Base-by-base conservation (phyloP, 2,797 vertebrate species). In the Mus minutoides region DNA sequence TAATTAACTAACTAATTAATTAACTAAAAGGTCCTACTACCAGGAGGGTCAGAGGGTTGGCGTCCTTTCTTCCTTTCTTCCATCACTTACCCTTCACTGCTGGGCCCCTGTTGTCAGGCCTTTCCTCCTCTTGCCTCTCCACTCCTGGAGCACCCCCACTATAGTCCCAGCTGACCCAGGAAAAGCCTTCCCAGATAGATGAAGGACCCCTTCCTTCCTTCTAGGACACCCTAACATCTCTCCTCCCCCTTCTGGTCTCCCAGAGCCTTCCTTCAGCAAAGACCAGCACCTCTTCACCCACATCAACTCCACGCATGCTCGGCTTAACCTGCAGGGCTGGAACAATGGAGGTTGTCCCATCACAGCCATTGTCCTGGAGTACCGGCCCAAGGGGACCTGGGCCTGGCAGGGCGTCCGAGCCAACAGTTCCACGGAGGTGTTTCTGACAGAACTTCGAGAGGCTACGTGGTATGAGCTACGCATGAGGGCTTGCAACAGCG, bases 381-480 rank as follows among this genome's bases (percentile, higher is more conserved):
- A 99, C 97, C 99, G 99, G 92, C 99, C 99, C 91, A 99, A 99
- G 98, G 99, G 99, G 91, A 99, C 99, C 73, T 99, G 99, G 99
- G 98, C 99, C 12, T 99, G 99, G 99, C 99, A 99, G 98, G 99
- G 98, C 83, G 98, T 99, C 0, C 99, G 99, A 2, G 99, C 99
- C 98, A 99, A 99, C 94, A 99, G 99, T 97, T 99, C 99, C 1
- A 96, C 98, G 4, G 99, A 99, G 94, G 99, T 99, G 90, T 99
- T 99, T 98, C 99, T 99, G 95, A 99, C 99, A 0, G 99, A 99
- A 96, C 99, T 99, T 95, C 99, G 99, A 0, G 99, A 99, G 98
- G 99, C 99, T 94, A 99, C 99, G 3, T 99, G 99, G 99, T 99
- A 99, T 2, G 99, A 99, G 98, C 98, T 99, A 92, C 99, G 99